Conservation (phyloP, 2,113 vertebrate species). For the Ptilorrhoa leucosticta region DNA sequence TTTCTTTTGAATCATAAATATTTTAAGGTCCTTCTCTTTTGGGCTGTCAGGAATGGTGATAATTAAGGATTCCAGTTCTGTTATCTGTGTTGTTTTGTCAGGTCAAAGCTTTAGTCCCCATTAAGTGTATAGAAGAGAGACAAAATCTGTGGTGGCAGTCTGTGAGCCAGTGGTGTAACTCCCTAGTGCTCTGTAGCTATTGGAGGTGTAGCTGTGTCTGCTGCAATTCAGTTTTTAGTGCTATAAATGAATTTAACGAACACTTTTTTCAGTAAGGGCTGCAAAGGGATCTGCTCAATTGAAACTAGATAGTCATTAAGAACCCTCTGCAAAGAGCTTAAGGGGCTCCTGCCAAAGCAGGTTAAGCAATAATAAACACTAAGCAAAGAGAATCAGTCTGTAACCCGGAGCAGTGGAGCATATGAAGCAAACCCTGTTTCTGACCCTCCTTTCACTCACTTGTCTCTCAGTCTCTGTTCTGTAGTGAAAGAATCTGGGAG, state of each 20-base stretch:
- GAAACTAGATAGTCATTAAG: not conserved
- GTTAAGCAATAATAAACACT: not conserved
- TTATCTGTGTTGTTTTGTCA: not conserved
- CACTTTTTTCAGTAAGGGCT: not conserved
- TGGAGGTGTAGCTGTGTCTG: not conserved
- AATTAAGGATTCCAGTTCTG: not conserved
- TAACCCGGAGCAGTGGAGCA: not conserved
- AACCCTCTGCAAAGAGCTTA: not conserved
- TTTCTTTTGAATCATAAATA: not conserved
- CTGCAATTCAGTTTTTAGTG: not conserved
- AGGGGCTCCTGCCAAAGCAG: not conserved
- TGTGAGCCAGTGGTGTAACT: not conserved
- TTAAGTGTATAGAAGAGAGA: not conserved
- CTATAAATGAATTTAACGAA: not conserved
- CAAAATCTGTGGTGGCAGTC: not conserved
- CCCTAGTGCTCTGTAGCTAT: not conserved
- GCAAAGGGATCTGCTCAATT: not conserved
- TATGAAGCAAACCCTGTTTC: rapidly evolving
- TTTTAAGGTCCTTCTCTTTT: not conserved
- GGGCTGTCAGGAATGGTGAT: not conserved
- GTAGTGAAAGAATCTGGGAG: not conserved
- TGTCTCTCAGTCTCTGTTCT: not conserved
- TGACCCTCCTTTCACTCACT: not conserved
- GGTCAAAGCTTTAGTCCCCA: not conserved
- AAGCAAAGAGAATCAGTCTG: not conserved